A percentile compares a stretch with the other conserved stretches of the same genome.
Conservation (phyloP, 2,113 vertebrate species). For the Elephantulus edwardii region DNA sequence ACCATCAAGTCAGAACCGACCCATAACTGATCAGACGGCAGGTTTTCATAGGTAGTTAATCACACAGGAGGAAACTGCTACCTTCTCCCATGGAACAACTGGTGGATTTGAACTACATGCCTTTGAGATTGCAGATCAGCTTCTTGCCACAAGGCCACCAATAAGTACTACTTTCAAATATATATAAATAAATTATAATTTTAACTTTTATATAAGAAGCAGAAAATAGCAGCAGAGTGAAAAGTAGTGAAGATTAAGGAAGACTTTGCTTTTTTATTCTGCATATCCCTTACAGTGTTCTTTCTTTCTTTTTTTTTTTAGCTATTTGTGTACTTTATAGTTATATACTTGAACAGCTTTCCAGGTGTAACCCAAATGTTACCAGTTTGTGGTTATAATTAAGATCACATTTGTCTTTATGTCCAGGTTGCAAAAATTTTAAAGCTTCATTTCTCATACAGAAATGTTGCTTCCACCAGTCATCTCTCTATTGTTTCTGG, state of each 20-base stretch:
- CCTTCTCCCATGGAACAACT: too few relatives aligned
- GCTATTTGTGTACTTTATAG: not conserved
- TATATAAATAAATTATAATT: too few relatives aligned
- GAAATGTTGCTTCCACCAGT: not conserved
- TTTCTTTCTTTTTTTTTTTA: too few relatives aligned
- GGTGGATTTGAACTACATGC: too few relatives aligned
- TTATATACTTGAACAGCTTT: slow-evolving; percentile 16
- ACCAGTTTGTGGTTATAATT: slow-evolving; percentile 11
- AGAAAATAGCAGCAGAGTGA: not conserved
- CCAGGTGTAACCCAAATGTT: slow-evolving; percentile 56
- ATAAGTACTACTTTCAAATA: too few relatives aligned
- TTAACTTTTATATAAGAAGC: not conserved
- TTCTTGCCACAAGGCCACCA: too few relatives aligned
- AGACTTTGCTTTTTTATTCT: not conserved
- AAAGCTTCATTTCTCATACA: not conserved
- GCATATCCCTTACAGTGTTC: not conserved
- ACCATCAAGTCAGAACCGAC: not conserved
- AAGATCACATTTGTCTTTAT: slow-evolving; percentile 43
- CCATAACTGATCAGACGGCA: too few relatives aligned
- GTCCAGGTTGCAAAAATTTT: not conserved
- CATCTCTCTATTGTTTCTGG: not conserved
- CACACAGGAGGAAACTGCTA: too few relatives aligned
- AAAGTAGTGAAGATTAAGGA: not conserved
- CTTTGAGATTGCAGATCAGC: too few relatives aligned
- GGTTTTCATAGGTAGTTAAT: too few relatives aligned